Evolutionary conservation across 2,888 invertebrate genomes (phyloP).

Genomic region (Drepanosiphum platanoidis): DNA sequence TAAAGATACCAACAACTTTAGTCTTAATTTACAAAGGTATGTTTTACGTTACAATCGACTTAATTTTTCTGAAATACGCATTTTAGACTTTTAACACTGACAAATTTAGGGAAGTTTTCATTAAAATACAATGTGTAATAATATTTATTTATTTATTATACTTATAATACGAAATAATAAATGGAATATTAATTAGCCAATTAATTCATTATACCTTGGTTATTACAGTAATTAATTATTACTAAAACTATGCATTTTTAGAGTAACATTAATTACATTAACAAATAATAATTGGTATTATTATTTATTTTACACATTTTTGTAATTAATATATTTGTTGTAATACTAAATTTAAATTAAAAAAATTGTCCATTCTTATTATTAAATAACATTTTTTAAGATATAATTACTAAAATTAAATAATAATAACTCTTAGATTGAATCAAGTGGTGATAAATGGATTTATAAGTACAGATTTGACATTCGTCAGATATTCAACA

Average conservation of each 20-base stretch:
- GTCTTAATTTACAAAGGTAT: too few relatives aligned
- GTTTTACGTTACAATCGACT: too few relatives aligned
- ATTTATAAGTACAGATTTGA: neutral
- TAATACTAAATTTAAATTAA: neutral
- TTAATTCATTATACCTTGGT: neutral
- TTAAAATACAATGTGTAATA: neutral
- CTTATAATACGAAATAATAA: neutral
- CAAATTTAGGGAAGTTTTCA: neutral
- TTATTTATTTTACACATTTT: neutral
- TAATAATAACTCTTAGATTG: neutral
- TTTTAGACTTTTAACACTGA: neutral
- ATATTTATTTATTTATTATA: neutral
- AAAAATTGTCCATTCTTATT: too few relatives aligned
- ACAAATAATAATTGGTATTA: neutral
- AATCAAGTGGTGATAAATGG: neutral
- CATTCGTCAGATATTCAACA: neutral
- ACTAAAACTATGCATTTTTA: neutral
- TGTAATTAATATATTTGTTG: neutral
- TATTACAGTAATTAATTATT: neutral
- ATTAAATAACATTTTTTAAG: neutral
- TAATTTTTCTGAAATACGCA: neutral
- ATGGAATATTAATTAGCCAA: neutral
- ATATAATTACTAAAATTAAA: neutral
- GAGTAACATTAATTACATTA: neutral
- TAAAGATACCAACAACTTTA: too few relatives aligned